These are phyloP conservation scores for Acrobasis repandana DNA, from an alignment of 2,888 invertebrate genomes.

Conservation along the genomic window DNA sequence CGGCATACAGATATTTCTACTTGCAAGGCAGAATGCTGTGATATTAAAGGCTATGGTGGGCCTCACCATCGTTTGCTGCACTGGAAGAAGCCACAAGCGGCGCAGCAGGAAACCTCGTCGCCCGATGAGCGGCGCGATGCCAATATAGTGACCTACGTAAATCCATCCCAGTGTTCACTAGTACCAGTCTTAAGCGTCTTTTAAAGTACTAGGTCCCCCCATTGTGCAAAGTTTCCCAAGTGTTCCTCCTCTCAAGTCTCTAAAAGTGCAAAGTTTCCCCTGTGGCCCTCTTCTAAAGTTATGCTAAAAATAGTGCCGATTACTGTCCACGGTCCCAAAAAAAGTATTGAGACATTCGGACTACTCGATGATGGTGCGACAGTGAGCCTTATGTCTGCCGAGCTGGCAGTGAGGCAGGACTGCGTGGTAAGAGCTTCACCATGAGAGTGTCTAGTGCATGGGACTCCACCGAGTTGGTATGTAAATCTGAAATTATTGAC, in stretches of 20 bases:
- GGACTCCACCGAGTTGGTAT: too few relatives aligned
- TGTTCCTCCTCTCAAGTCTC: too few relatives aligned
- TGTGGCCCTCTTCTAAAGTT: background rate
- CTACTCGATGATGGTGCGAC: background rate
- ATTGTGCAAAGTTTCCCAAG: too few relatives aligned
- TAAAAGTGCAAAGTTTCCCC: too few relatives aligned
- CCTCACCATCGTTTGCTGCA: slow-evolving; percentile 7
- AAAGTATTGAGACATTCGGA: background rate
- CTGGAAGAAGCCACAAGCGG: background rate
- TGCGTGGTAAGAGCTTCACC: background rate
- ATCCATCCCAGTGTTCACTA: background rate
- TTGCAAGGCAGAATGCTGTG: background rate
- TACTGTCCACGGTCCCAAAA: background rate
- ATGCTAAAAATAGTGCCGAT: background rate
- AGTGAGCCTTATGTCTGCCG: background rate
- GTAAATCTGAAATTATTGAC: background rate
- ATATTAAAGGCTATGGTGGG: background rate
- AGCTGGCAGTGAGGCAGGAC: background rate
- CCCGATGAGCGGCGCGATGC: background rate
- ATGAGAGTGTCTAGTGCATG: background rate
- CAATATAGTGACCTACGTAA: background rate
- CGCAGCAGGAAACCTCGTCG: too few relatives aligned
- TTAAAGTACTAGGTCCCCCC: too few relatives aligned
- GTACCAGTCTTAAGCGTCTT: background rate
- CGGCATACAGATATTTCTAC: background rate